Percentiles rank a stretch among this genome's conserved stretches.
Conservation (phyloP, 2,113 vertebrate species). For the Callospermophilus lateralis region DNA sequence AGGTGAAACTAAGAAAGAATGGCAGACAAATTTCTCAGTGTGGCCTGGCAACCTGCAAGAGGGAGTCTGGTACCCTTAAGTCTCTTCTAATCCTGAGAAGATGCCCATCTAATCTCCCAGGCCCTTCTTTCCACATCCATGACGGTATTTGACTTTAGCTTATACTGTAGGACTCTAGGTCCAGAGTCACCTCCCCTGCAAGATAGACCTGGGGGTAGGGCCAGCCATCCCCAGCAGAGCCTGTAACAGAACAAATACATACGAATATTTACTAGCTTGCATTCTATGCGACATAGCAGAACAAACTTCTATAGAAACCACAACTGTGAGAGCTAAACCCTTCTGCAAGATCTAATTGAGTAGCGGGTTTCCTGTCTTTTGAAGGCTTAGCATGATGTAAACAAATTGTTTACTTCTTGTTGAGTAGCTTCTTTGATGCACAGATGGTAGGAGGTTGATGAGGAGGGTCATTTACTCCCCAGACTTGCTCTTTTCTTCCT, state of each 20-base stretch:
- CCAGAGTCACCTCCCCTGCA: background rate
- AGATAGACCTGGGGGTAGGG: background rate
- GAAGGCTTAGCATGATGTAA: conserved; percentile 57
- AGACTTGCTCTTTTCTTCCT: background rate
- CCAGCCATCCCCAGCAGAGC: background rate
- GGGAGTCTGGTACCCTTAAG: background rate
- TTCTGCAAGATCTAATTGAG: conserved; percentile 41
- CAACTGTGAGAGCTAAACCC: conserved; percentile 48
- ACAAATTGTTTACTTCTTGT: conserved; percentile 67
- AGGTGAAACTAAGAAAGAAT: background rate
- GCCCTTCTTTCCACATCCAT: background rate
- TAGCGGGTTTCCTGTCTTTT: conserved; percentile 74
- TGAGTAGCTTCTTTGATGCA: background rate
- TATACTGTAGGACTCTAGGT: background rate
- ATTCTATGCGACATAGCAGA: background rate
- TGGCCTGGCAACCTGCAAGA: background rate
- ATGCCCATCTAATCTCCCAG: background rate
- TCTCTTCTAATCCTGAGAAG: background rate
- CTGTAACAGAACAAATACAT: background rate
- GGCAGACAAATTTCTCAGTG: background rate
- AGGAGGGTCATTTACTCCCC: background rate
- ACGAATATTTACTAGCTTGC: conserved; percentile 36
- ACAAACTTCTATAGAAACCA: conserved; percentile 67
- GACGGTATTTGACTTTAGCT: background rate
- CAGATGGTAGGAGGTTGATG: background rate